phyloP scores from a whole-genome alignment of 1,140 invertebrate genomes.

The Watersipora subatra region DNA sequence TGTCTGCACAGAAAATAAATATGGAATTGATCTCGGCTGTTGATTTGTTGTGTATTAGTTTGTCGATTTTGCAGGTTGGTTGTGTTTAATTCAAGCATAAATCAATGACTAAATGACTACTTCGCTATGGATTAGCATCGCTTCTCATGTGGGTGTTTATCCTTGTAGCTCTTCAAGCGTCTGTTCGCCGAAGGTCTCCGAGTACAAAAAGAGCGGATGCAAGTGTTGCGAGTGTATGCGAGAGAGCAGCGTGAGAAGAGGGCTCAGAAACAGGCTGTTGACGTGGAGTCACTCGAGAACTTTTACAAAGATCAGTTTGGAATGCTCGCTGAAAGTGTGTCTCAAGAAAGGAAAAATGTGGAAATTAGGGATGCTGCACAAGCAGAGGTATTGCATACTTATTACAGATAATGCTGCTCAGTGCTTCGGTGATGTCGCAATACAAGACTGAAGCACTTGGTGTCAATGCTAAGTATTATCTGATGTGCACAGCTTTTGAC shows the following conservation, averaged over 20 bases:
- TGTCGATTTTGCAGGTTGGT: no score
- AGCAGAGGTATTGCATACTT: conserved; percentile 20
- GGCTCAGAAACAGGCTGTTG: conserved; percentile 21
- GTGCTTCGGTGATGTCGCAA: background rate
- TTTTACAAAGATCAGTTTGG: conserved; percentile 37
- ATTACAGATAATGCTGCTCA: background rate
- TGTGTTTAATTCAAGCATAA: no score
- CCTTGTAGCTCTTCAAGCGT: conserved; percentile 31
- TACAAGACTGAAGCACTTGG: background rate
- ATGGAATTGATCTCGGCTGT: no score
- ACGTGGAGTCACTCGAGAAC: conserved; percentile 38
- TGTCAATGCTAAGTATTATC: no score
- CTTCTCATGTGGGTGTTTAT: background rate
- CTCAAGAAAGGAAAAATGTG: conserved; percentile 25
- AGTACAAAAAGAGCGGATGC: conserved; percentile 37
- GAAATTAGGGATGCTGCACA: conserved; percentile 29
- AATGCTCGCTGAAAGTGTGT: conserved; percentile 31
- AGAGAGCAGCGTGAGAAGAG: conserved; percentile 28
- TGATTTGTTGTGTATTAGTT: no score
- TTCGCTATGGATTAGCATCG: no score
- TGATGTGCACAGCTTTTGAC: no score
- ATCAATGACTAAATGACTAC: no score
- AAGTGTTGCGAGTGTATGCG: conserved; percentile 34
- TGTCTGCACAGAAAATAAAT: no score
- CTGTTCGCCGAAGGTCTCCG: conserved; percentile 35